These are phyloP conservation scores for Taenaris catops DNA, from an alignment of 2,888 invertebrate species.

Conservation along the genomic window DNA sequence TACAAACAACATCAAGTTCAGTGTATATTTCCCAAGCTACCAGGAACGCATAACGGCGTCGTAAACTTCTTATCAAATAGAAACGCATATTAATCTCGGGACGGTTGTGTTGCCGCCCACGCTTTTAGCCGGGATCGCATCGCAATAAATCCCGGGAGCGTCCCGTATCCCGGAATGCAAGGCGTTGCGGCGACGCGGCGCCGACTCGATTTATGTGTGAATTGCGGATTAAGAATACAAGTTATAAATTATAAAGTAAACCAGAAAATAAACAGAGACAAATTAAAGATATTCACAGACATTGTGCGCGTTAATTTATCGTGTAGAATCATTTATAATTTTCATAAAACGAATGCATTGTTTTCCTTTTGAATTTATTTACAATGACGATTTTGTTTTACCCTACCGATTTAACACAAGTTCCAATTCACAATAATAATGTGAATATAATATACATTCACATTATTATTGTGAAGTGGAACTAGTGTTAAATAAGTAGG, in stretches of 20 bases:
- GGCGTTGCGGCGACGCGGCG: constrained; percentile 42
- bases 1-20: constrained; percentile 4
- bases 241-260: constrained; percentile 18
- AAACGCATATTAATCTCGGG: constrained; percentile 26
- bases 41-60: constrained; percentile 18
- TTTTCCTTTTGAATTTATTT: too few relatives aligned
- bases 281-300: too few relatives aligned
- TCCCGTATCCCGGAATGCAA: constrained; percentile 36
- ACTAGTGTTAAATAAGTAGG: too few relatives aligned
- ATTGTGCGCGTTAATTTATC: too few relatives aligned
- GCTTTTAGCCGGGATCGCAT: constrained; percentile 29
- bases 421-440: too few relatives aligned
- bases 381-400: too few relatives aligned
- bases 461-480: too few relatives aligned
- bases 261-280: too few relatives aligned
- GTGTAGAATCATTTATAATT: too few relatives aligned
- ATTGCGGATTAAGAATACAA: constrained; percentile 30
- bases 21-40: constrained; percentile 13
- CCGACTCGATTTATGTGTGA: constrained; percentile 44
- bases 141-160: constrained; percentile 28
- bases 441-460: too few relatives aligned
- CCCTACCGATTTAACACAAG: too few relatives aligned
- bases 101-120: constrained; percentile 26
- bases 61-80: constrained; percentile 24
- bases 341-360: too few relatives aligned